A percentile compares a stretch with the other conserved stretches of the same genome.
phyloP scores from a whole-genome alignment of 2,888 invertebrate genomes.

The Plemyria rubiginata region DNA sequence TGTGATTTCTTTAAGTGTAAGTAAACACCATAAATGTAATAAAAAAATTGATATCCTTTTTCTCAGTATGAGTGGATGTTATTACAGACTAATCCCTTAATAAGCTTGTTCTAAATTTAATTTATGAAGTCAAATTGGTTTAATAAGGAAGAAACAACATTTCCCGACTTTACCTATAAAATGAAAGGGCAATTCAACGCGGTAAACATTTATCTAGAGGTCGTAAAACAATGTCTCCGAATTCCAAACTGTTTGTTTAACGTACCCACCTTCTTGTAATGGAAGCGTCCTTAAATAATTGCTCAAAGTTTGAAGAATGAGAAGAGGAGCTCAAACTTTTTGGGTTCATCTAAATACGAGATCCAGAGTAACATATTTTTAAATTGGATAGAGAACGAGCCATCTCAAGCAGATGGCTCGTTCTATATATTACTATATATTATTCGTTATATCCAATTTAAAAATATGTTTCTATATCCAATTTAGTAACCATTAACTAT shows the following conservation, averaged over 20 bases:
- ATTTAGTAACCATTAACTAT: too few species aligned
- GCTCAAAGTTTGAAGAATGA: not conserved
- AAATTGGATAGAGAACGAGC: too few species aligned
- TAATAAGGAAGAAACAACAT: not conserved
- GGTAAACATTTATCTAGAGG: conserved; percentile 2
- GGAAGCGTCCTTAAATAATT: not conserved
- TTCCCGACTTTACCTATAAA: not conserved
- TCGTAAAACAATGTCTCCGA: conserved; percentile 1
- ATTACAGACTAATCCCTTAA: not conserved
- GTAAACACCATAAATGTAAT: too few species aligned
- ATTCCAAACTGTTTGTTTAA: not conserved
- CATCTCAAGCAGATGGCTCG: too few species aligned
- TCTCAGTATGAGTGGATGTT: too few species aligned
- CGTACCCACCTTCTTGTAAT: not conserved
- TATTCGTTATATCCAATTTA: too few species aligned
- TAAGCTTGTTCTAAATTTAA: not conserved
- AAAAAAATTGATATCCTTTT: too few species aligned
- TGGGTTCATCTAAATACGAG: not conserved
- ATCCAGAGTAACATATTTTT: not conserved
- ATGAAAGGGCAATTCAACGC: not conserved
- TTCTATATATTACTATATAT: too few species aligned
- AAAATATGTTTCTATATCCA: too few species aligned
- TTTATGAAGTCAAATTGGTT: not conserved
- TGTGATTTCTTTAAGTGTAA: too few species aligned
- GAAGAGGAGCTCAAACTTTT: not conserved